A percentile compares a stretch with the other conserved stretches of the same genome.
phyloP scores from a whole-genome alignment of 2,888 invertebrate species.

The Melieria picta region DNA sequence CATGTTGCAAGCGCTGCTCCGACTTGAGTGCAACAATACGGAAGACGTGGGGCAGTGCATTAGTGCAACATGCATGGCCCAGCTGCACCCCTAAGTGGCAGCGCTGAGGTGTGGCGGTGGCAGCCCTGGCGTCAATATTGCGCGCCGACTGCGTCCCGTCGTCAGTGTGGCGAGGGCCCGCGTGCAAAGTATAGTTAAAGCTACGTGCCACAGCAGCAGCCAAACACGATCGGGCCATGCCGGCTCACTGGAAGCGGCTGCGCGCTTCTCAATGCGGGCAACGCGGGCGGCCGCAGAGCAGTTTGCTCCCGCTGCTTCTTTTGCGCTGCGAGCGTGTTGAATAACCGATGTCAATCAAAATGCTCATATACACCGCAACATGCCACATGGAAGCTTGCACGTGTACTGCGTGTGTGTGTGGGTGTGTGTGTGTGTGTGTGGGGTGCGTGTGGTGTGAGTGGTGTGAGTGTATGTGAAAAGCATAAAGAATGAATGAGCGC shows the following conservation, averaged over 20 bases:
- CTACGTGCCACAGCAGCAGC: conserved; percentile 21
- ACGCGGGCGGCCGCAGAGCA: no score
- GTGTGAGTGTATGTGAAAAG: conserved; percentile 27
- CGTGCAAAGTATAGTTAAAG: conserved; percentile 15
- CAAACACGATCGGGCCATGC: neutral
- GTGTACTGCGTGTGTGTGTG: neutral
- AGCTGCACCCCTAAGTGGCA: no score
- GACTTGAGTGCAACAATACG: no score
- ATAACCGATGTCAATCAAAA: conserved; percentile 60
- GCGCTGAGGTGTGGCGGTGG: no score
- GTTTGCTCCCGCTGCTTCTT: no score
- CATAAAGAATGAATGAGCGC: conserved; percentile 35
- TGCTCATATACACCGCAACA: conserved; percentile 48
- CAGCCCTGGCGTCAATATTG: neutral
- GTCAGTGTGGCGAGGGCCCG: no score
- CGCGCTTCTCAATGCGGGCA: no score
- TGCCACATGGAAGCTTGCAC: neutral
- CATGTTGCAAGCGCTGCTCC: no score
- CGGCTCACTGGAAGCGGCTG: neutral
- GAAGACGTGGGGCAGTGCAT: no score
- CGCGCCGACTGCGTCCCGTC: neutral
- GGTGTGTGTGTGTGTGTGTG: neutral
- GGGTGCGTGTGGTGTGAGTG: conserved; percentile 27
- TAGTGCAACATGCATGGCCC: no score
- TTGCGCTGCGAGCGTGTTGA: conserved; percentile 28